Base-by-base conservation (phyloP, 2,888 invertebrate genomes). In the Cremastinae sp. region DNA sequence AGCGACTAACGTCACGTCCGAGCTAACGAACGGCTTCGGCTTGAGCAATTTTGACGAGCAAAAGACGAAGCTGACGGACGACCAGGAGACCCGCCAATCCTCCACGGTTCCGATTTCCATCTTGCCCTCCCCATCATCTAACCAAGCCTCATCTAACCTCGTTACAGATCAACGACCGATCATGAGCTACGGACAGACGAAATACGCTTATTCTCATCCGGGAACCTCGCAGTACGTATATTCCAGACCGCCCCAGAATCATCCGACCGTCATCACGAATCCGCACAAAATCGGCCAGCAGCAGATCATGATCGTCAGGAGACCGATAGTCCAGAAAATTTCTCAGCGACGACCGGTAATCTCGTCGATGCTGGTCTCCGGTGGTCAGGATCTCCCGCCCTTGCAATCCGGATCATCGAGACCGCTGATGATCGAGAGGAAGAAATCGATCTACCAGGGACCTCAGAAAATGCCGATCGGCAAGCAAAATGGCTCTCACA, bases 131-230 rank as follows among this genome's bases (percentile, higher is more conserved):
- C 53, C 74, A 28, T 59, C 65, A 35, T 81, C 85, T 86, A 87
- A 88, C 81, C 83, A 81, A 78, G 83, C 85, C 83, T 87, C 87
- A 83, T 87, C 88, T 88, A 88, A 89, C 86, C 83, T 88, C 83
- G 79, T 89, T 89, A 76, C 89, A 89, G 89, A 89, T 88, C 82
- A 85, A 73, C 83, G 84, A 82, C 84, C 85, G 79, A 81, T 80
- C 81, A 83, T 86, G 83, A 86, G 78, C 83, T 84, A 83, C 76
- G 84, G 80, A 69, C 78, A 76, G 78, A 81, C 74, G 76, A 86
- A 84, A 83, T 81, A 84, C 81, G 74, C 83, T 78, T 80, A 81
- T 83, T 75, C 83, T 79, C 68, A 82, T 78, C 78, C 78, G 64
- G 71, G 70, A 74, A 68, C 72, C 41, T 59, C 74, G 72, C 79